Evolutionary conservation across 2,797 vertebrate species (phyloP).

Genomic region (Sebastiscus albofasciatus): DNA sequence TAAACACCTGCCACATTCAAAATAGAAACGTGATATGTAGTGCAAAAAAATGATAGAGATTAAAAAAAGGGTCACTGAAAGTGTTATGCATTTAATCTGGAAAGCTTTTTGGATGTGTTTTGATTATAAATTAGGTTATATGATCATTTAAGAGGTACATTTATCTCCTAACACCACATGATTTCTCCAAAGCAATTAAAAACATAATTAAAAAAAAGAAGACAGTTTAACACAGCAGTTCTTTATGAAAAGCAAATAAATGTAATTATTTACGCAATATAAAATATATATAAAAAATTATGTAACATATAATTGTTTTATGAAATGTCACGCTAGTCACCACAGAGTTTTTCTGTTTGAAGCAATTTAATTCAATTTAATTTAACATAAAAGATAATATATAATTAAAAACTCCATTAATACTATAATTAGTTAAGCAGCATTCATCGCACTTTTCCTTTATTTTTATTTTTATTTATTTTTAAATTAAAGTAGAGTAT

Average conservation of each 20-base stretch:
- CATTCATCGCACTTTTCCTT: neutral
- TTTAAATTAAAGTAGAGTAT: neutral
- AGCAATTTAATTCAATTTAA: neutral
- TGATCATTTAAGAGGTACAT: neutral
- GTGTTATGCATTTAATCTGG: neutral
- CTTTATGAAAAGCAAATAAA: neutral
- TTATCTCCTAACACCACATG: neutral
- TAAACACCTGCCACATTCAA: constrained; percentile 68
- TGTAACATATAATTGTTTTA: neutral
- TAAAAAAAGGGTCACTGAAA: constrained; percentile 1
- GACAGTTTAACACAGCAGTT: neutral
- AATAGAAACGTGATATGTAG: neutral
- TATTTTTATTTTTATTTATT: neutral
- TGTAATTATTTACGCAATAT: neutral
- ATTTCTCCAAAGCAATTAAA: neutral
- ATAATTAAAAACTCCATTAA: neutral
- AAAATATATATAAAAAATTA: too few relatives aligned
- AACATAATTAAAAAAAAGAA: neutral
- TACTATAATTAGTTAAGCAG: neutral
- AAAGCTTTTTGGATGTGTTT: neutral
- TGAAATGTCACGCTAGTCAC: neutral
- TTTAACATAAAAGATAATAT: too few relatives aligned
- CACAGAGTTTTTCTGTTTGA: neutral
- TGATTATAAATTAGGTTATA: neutral
- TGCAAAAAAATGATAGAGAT: neutral